phyloP scores from a whole-genome alignment of 2,797 vertebrate species.

The Syncerus caffer region DNA sequence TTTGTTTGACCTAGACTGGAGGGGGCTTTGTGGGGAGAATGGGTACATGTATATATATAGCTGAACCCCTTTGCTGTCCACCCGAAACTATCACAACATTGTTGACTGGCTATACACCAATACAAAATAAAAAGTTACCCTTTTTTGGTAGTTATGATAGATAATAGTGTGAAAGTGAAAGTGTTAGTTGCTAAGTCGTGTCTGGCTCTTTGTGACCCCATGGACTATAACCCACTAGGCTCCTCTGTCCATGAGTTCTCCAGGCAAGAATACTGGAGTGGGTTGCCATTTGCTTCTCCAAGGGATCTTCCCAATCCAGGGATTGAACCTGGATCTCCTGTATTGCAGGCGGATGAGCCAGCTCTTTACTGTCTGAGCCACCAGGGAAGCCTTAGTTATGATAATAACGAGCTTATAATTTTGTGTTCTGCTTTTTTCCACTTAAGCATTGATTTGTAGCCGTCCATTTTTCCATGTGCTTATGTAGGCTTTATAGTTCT shows the following conservation, averaged over 20 bases:
- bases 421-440: background rate
- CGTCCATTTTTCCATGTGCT: background rate
- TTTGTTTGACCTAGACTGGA: background rate
- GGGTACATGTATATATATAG: background rate
- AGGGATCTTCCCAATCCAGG: background rate
- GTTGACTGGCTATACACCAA: background rate
- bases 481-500: background rate
- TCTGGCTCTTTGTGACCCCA: background rate
- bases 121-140: background rate
- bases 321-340: background rate
- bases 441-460: background rate
- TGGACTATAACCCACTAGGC: background rate
- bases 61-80: background rate
- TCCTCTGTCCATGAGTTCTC: background rate
- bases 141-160: background rate
- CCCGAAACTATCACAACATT: background rate
- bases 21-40: background rate
- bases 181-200: background rate
- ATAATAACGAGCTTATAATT: background rate
- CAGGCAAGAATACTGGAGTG: background rate
- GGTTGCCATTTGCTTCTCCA: background rate
- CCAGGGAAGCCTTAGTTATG: background rate
- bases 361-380: background rate
- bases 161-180: background rate
- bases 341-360: background rate